Conservation (phyloP, 2,888 invertebrate genomes). For the Leptopilina syphax region DNA sequence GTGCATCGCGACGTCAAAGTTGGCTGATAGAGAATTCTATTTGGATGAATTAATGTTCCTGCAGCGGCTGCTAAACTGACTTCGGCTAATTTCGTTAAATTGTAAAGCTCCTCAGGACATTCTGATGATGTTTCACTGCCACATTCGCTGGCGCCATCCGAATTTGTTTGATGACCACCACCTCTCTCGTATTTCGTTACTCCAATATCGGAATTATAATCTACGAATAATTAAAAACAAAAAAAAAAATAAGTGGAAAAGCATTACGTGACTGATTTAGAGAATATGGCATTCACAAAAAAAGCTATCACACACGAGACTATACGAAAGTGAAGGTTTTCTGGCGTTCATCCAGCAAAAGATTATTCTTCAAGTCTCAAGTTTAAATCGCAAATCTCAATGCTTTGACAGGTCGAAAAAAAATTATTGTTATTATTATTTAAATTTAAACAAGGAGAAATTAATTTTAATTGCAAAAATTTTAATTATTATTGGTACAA, state of each 20-base stretch:
- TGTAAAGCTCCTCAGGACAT: constrained; percentile 84
- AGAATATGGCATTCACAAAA: constrained; percentile 1
- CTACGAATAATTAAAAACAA: constrained; percentile 55
- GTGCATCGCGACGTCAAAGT: constrained; percentile 56
- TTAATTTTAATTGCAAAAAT: too few relatives aligned
- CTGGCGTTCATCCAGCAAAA: constrained; percentile 18
- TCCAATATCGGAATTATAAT: constrained; percentile 70
- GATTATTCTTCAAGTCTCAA: constrained; percentile 13
- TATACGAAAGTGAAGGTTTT: constrained; percentile 1
- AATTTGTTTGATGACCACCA: constrained; percentile 70
- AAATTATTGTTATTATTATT: too few relatives aligned
- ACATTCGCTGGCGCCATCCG: constrained; percentile 75
- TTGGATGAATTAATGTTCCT: constrained; percentile 78
- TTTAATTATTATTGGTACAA: too few relatives aligned
- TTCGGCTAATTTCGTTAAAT: constrained; percentile 86
- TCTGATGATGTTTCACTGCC: constrained; percentile 75
- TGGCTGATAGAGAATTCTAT: constrained; percentile 64
- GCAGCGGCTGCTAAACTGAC: constrained; percentile 83
- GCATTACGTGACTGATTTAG: constrained; percentile 9
- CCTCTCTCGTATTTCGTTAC: constrained; percentile 70
- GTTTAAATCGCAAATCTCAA: constrained; percentile 23
- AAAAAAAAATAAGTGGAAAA: not conserved
- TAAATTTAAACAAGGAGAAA: too few relatives aligned
- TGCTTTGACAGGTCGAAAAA: constrained; percentile 6
- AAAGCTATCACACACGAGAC: constrained; percentile 1